These are phyloP conservation scores for Nomada flava DNA, from an alignment of 2,888 invertebrate species.

Conservation along the genomic window DNA sequence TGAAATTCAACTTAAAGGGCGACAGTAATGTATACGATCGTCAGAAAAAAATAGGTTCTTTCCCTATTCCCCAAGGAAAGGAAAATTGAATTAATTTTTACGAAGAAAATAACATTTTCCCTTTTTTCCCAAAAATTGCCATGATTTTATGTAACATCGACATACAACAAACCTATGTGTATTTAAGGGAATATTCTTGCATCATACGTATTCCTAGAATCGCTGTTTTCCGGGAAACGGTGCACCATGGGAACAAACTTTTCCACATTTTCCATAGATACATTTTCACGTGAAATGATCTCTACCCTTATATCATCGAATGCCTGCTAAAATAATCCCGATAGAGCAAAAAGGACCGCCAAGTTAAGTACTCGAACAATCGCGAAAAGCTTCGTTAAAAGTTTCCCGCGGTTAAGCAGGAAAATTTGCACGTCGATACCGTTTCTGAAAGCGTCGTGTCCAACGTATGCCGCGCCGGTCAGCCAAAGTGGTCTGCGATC, in stretches of 20 bases:
- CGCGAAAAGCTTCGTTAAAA: not conserved
- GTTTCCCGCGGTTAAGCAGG: not conserved
- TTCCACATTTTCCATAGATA: not conserved
- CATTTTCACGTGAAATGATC: not conserved
- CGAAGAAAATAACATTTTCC: not conserved
- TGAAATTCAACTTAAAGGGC: not conserved
- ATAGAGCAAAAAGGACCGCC: too few relatives aligned
- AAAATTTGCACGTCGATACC: not conserved
- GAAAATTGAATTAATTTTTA: not conserved
- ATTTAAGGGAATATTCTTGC: not conserved
- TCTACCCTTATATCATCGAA: not conserved
- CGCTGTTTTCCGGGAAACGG: not conserved
- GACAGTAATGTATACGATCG: not conserved
- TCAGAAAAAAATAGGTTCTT: not conserved
- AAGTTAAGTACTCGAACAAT: too few relatives aligned
- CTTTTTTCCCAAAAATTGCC: too few relatives aligned
- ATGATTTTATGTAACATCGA: not conserved
- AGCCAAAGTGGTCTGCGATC: constrained; percentile 19
- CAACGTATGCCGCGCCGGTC: constrained; percentile 31
- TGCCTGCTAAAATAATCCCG: too few relatives aligned
- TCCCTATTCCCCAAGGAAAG: too few relatives aligned
- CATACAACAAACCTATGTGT: not conserved
- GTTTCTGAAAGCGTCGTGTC: not conserved
- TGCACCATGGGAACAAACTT: not conserved
- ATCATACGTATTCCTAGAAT: not conserved